Evolutionary conservation across 2,888 invertebrate genomes (phyloP).

Genomic region (Noctua pronuba): DNA sequence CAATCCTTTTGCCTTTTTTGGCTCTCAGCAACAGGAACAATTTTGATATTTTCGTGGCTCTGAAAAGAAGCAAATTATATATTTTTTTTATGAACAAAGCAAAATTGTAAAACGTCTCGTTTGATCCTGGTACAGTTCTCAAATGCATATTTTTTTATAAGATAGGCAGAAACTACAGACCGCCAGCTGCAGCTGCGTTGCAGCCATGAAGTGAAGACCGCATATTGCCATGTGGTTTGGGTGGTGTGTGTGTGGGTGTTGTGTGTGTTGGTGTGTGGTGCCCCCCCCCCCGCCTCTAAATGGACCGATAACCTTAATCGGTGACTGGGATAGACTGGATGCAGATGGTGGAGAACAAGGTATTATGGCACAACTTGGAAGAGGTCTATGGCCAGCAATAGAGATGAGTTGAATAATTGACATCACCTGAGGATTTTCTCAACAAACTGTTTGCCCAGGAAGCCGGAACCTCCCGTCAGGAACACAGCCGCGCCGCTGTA

Average conservation of each 20-base stretch:
- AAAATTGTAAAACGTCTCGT: neutral
- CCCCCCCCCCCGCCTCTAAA: neutral
- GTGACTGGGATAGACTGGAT: neutral
- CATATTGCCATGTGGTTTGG: too few relatives aligned
- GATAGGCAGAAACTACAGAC: neutral
- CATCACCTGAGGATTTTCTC: constrained; percentile 27
- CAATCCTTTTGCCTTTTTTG: constrained; percentile 15
- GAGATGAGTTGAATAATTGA: neutral
- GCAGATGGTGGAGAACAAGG: too few relatives aligned
- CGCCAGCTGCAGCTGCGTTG: too few relatives aligned
- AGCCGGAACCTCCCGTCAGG: constrained; percentile 13
- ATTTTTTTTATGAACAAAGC: too few relatives aligned
- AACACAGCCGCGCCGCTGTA: neutral
- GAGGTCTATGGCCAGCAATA: neutral
- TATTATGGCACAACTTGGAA: neutral
- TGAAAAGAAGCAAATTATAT: constrained; percentile 7
- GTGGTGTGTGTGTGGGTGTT: too few relatives aligned
- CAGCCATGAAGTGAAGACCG: too few relatives aligned
- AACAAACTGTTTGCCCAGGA: constrained; percentile 11
- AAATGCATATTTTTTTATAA: neutral
- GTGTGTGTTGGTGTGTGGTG: too few relatives aligned
- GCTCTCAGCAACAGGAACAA: constrained; percentile 17
- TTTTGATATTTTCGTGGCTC: constrained; percentile 33
- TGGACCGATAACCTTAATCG: neutral
- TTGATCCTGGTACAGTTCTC: neutral